Evolutionary conservation across 2,888 invertebrate species (phyloP), one percentile per base, ranked within the genome.

Genomic region (Pecten maximus): DNA sequence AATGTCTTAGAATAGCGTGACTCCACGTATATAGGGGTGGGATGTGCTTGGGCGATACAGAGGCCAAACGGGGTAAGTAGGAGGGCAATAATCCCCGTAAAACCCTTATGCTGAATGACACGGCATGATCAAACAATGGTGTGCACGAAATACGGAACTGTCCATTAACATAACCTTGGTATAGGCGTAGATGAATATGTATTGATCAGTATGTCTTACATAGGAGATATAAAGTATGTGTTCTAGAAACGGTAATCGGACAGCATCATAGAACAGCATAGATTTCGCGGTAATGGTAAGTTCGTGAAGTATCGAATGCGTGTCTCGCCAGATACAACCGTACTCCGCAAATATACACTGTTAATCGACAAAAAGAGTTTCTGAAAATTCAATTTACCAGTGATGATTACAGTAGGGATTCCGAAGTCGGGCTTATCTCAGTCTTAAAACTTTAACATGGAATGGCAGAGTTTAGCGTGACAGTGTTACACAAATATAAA

Each of bases 81-180:
- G 74, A 35, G 35, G 74, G 35, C 10, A 15, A 35, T 0, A 35
- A 35, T 15, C 6, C 6, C 74, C 0, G 28, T 28, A 10, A 74
- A 74, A 28, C 74, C 15, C 35, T 28, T 35, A 74, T 74, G 74
- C 35, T 74, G 74, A 74, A 28, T 74, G 74, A 35, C 74, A 74
- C 28, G 74, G 15, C 28, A 74, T 35, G 35, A 74, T 74, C 74
- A 74, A 28, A 74, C 74, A 74, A 12, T 35, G 10, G 10, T 28
- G 28, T 35, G 6, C 23, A 60, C 23, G 60, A 60, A 74, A 74
- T 74, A 74, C 74, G 35, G 74, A 74, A 74, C 35, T 35, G 74
- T 74, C 74, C 74, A 74, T 74, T 74, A 74, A 74, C 74, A 74
- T 74, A 74, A 74, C 4, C 74, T 74, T 74, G 74, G 74, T 74